phyloP scores from a whole-genome alignment of 2,113 vertebrate genomes.

The Puffinus mauretanicus region DNA sequence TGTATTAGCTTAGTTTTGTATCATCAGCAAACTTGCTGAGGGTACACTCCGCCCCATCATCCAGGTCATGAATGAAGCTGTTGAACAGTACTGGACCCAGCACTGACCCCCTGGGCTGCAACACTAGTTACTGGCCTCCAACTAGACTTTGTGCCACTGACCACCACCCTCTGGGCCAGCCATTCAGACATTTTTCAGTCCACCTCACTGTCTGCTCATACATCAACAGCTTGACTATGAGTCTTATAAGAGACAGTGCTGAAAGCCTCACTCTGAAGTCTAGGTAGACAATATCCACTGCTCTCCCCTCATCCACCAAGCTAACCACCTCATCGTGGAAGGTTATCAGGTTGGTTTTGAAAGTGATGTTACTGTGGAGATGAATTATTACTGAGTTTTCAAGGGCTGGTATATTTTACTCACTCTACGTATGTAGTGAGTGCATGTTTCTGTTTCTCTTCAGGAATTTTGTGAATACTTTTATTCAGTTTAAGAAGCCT shows the following conservation, averaged over 20 bases:
- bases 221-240: background rate
- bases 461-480: slow-evolving; percentile 97
- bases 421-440: slow-evolving; percentile 34
- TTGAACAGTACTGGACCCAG: background rate
- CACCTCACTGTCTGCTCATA: background rate
- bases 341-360: background rate
- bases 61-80: background rate
- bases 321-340: background rate
- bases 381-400: background rate
- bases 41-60: background rate
- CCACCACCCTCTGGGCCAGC: background rate
- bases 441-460: slow-evolving; percentile 60
- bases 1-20: background rate
- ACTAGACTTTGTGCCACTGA: background rate
- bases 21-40: background rate
- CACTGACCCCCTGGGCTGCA: background rate
- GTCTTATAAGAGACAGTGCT: background rate
- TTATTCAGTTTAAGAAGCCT: slow-evolving; percentile 98
- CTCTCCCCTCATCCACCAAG: background rate
- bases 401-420: slow-evolving; percentile 14
- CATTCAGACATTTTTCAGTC: background rate
- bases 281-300: background rate
- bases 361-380: background rate
- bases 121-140: background rate
- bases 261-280: background rate